phyloP scores from a whole-genome alignment of 2,888 invertebrate species.

The Ophion costatus region DNA sequence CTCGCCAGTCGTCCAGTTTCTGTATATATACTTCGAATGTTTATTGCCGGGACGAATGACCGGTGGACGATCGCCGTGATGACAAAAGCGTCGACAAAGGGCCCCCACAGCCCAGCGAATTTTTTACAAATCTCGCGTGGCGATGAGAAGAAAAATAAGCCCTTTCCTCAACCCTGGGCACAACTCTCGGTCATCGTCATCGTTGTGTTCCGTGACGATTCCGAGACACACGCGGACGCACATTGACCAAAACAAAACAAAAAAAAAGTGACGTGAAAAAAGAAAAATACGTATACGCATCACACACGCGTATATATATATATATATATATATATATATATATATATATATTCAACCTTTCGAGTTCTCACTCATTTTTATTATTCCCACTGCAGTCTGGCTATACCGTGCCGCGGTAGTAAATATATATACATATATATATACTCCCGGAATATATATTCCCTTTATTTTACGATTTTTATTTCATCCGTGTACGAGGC shows the following conservation, averaged over 20 bases:
- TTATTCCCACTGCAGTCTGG: constrained; percentile 48
- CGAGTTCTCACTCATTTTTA: constrained; percentile 58
- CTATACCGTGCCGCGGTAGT: constrained; percentile 13
- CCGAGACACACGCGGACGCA: constrained; percentile 38
- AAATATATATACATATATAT: constrained; percentile 21
- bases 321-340: no score
- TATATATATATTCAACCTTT: constrained; percentile 1
- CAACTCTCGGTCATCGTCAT: constrained; percentile 9
- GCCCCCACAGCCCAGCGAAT: constrained; percentile 67
- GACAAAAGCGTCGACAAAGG: constrained; percentile 65
- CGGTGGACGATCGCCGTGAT: constrained; percentile 64
- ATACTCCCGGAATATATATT: not conserved
- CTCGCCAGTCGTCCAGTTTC: constrained; percentile 62
- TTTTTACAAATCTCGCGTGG: constrained; percentile 75
- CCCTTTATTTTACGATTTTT: constrained; percentile 52
- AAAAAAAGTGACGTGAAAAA: constrained; percentile 8
- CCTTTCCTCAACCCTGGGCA: constrained; percentile 29
- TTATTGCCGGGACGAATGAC: constrained; percentile 69
- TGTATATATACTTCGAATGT: constrained; percentile 64
- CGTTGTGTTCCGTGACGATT: constrained; percentile 55
- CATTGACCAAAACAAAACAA: constrained; percentile 34
- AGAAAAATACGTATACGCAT: constrained; percentile 29
- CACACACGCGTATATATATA: constrained; percentile 15
- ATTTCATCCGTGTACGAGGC: constrained; percentile 20
- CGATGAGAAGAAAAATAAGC: constrained; percentile 58